phyloP scores from a whole-genome alignment of 2,888 invertebrate genomes.

The Cantharis rustica region DNA sequence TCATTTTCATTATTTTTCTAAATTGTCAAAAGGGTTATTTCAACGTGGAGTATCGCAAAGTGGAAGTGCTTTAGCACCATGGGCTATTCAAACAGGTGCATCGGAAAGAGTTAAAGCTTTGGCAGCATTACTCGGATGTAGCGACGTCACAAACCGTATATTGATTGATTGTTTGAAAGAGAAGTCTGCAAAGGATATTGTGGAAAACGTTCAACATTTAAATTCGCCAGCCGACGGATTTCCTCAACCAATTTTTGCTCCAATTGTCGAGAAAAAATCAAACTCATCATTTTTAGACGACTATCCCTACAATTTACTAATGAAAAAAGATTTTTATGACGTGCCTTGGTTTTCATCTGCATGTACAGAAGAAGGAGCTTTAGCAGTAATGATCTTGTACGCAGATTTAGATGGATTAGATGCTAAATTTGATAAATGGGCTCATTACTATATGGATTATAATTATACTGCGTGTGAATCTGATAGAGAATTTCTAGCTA shows the following conservation, averaged over 20 bases:
- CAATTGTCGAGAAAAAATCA: constrained; percentile 66
- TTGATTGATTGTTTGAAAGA: constrained; percentile 66
- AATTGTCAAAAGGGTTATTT: constrained; percentile 59
- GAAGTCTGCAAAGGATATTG: constrained; percentile 62
- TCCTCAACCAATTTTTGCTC: constrained; percentile 61
- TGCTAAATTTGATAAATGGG: neutral
- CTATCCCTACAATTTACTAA: constrained; percentile 67
- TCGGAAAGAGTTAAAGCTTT: constrained; percentile 63
- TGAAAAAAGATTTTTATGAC: constrained; percentile 63
- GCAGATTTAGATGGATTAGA: neutral
- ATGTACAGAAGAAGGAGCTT: constrained; percentile 75
- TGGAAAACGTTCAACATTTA: constrained; percentile 52
- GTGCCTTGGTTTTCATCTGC: constrained; percentile 73
- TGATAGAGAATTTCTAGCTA: neutral
- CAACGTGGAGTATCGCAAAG: constrained; percentile 68
- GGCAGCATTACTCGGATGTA: constrained; percentile 66
- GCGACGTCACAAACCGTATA: constrained; percentile 56
- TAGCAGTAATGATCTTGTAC: constrained; percentile 61
- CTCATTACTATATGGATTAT: neutral
- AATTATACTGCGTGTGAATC: neutral
- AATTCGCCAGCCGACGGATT: constrained; percentile 64
- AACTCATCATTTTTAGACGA: constrained; percentile 68
- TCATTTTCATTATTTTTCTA: constrained; percentile 70
- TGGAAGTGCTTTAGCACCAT: constrained; percentile 65
- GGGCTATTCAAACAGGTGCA: constrained; percentile 59